Evolutionary conservation across 2,797 vertebrate genomes (phyloP).

Genomic region (Chaenodraco wilsoni): DNA sequence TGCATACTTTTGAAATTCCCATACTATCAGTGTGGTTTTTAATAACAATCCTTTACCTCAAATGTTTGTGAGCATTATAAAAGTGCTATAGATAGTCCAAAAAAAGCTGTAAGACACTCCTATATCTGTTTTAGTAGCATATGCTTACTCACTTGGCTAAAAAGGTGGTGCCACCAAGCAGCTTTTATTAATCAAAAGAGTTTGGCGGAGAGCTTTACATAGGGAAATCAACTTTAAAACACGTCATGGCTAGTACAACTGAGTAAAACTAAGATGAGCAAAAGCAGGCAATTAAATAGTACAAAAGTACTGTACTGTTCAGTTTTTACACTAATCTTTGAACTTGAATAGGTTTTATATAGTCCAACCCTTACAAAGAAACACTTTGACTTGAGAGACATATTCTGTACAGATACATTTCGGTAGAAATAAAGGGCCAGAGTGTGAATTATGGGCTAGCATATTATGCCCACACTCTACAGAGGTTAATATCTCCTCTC

Average conservation of each 20-base stretch:
- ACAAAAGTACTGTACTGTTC: not conserved
- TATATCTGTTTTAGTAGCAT: not conserved
- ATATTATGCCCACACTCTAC: not conserved
- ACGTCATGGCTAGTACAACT: not conserved
- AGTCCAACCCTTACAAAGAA: not conserved
- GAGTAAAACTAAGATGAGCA: not conserved
- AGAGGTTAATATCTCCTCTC: not conserved
- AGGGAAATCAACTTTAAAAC: conserved; percentile 17
- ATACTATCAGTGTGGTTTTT: not conserved
- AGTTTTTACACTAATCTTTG: not conserved
- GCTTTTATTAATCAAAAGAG: conserved; percentile 37
- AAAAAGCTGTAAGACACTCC: conserved; percentile 7
- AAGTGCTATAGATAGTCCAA: too few relatives aligned
- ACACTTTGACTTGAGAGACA: not conserved
- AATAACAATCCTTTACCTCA: not conserved
- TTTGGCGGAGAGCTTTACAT: conserved; percentile 20
- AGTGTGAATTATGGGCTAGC: not conserved
- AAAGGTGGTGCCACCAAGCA: not conserved
- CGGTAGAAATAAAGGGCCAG: not conserved
- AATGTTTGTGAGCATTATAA: not conserved
- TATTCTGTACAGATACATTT: not conserved
- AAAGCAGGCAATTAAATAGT: not conserved
- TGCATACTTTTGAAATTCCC: not conserved
- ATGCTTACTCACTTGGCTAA: conserved; percentile 3
- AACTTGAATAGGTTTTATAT: not conserved